These are phyloP conservation scores for Mesaphorura yosii DNA, from an alignment of 1,140 invertebrate species.

Conservation along the genomic window DNA sequence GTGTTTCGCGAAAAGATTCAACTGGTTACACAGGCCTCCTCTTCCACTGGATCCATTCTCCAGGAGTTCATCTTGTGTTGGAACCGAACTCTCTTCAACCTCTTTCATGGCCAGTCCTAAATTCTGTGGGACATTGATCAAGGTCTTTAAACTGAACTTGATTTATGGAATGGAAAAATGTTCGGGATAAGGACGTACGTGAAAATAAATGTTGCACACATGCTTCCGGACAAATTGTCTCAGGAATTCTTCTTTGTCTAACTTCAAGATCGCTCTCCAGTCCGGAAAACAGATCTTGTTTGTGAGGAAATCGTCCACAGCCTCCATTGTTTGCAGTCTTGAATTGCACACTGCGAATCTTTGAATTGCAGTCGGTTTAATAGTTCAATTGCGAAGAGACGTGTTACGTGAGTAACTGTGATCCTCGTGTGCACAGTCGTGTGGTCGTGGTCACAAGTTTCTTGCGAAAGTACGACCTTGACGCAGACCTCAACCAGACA, in stretches of 20 bases:
- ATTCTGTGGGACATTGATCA: no score
- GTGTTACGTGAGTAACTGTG: not conserved
- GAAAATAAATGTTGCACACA: not conserved
- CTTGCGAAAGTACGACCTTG: no score
- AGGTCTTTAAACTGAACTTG: no score
- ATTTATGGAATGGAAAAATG: not conserved
- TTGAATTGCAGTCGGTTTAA: no score
- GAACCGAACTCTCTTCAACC: not conserved
- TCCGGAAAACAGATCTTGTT: not conserved
- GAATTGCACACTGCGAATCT: not conserved
- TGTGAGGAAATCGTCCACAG: not conserved
- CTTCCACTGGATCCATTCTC: not conserved
- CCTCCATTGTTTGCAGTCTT: not conserved
- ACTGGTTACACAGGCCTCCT: slow-evolving; percentile 7
- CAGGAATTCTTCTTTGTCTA: not conserved
- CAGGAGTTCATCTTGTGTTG: not conserved
- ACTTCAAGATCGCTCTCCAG: not conserved
- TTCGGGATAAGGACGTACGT: not conserved
- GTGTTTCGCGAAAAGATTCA: slow-evolving; percentile 2
- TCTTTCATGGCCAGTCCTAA: not conserved
- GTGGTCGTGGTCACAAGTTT: no score
- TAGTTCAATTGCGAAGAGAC: no score
- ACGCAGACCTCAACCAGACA: no score
- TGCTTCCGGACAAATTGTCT: not conserved
- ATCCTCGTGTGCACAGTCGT: no score